Evolutionary conservation across 2,888 invertebrate genomes (phyloP).

Genomic region (Acanthosoma haemorrhoidale): DNA sequence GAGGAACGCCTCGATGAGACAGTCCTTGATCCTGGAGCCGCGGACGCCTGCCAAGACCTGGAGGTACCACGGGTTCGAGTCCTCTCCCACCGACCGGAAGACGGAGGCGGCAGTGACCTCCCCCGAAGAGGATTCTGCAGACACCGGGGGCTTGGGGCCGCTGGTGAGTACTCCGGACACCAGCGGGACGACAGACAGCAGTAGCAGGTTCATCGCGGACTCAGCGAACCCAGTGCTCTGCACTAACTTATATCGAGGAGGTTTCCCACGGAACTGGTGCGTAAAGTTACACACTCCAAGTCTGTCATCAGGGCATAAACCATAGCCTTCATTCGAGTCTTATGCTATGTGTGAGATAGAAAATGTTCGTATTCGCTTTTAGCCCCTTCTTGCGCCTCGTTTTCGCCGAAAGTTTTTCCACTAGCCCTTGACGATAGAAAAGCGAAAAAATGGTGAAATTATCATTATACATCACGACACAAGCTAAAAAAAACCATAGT

Average conservation of each 20-base stretch:
- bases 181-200: background rate
- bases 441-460: no score
- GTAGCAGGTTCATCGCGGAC: background rate
- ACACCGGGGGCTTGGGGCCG: background rate
- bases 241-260: background rate
- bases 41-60: constrained; percentile 14
- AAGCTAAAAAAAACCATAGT: no score
- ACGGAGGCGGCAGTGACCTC: background rate
- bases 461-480: no score
- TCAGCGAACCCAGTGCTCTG: background rate
- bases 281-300: background rate
- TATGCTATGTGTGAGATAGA: no score
- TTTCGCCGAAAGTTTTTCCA: no score
- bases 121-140: background rate
- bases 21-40: constrained; percentile 23
- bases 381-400: no score
- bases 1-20: constrained; percentile 23
- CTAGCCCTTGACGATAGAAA: no score
- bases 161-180: no score
- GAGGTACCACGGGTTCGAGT: constrained; percentile 11
- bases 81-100: background rate
- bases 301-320: background rate
- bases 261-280: constrained; percentile 27
- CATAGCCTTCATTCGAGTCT: background rate
- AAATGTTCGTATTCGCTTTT: no score